Base-by-base conservation (phyloP, 2,113 vertebrate species). In the Corythaixoides concolor region DNA sequence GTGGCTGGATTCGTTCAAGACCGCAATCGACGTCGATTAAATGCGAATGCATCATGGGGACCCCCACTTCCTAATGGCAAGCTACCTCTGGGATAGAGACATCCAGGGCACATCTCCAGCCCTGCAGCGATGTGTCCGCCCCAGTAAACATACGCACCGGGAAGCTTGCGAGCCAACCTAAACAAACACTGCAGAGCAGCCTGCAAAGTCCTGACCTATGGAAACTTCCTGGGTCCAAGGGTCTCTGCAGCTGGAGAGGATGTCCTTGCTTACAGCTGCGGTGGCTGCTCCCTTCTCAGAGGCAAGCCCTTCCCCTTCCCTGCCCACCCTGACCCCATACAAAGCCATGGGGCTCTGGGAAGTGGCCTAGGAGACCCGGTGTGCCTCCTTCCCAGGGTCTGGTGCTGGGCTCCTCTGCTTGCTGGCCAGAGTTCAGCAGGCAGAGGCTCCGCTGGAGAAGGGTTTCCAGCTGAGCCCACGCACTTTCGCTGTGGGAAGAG, bases 181-280 rank as follows among this genome's bases (percentile, higher is more conserved):
- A 97, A 97, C 80, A 97, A 97, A 96, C 87, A 79, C 53, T 63
- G 62, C 69, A 85, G 78, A 96, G 83, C 91, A 92, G 91, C 84
- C 81, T 83, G 81, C 63, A 11, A 45, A 82, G 87, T 55, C 81
- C 78, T 95, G 87, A 95, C 96, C 96, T 81, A 83, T 17, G 93
- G 87, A 97, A 97, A 93, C 87, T 89, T 97, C 91, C 87, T 93
- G 95, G 91, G 95, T 94, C 92, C 89, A 83, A 91, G 84, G 84
- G 80, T 58, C 70, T 49, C 63, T 60, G 87, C 95, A 95, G 93
- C 94, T 93, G 92, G 62, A 92, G 81, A 85, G 58, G 56, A 74
- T 6, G 6, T 88, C 89, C 85, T 95, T 1, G 5, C 86, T 94
- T 55, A 3, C 95, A 97, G 94, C 78, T 97, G 96, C 1, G 0